Conservation (phyloP, 2,797 vertebrate species). For the Leptodactylus fallax region DNA sequence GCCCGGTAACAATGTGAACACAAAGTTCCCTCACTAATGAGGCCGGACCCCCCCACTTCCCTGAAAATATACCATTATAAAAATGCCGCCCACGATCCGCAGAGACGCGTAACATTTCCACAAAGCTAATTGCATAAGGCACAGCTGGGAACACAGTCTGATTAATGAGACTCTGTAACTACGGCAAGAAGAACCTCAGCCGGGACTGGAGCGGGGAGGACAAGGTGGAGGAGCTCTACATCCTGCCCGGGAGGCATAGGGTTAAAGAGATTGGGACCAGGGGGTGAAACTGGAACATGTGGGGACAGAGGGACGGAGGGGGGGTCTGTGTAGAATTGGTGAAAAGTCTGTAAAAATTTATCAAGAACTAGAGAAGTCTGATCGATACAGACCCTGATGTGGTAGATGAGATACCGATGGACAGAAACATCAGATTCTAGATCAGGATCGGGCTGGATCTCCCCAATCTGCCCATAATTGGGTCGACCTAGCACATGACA, state of each 20-base stretch:
- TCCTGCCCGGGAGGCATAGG: background rate
- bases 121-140: constrained; percentile 58
- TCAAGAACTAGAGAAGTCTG: no score
- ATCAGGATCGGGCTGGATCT: no score
- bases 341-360: background rate
- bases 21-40: constrained; percentile 52
- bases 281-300: no score
- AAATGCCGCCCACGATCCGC: constrained; percentile 58
- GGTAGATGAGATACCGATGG: no score
- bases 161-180: constrained; percentile 54
- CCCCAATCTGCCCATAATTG: no score
- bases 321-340: background rate
- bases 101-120: constrained; percentile 57
- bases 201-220: background rate
- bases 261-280: background rate
- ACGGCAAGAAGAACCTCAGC: constrained; percentile 12
- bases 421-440: no score
- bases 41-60: constrained; percentile 42
- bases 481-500: no score
- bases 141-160: constrained; percentile 53
- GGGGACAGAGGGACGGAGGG: background rate
- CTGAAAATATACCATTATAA: constrained; percentile 57
- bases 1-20: constrained; percentile 33
- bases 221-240: background rate
- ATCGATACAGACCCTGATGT: no score